Percentiles rank a stretch among this genome's conserved stretches.
Conservation (phyloP, 92 coral and sea anemone species). For the Umimayanthus chanpuru region DNA sequence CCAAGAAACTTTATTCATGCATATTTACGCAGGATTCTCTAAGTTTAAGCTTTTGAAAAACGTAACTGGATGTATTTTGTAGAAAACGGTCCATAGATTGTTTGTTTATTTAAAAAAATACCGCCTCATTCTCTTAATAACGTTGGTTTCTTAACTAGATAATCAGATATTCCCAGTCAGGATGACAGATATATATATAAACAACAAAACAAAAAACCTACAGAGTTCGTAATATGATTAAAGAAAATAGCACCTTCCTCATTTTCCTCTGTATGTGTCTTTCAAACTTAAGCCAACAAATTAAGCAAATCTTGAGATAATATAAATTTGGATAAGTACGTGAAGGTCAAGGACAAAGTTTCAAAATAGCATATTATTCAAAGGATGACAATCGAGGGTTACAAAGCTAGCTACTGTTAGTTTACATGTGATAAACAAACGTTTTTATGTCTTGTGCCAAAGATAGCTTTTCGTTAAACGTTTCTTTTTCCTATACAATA, state of each 20-base stretch:
- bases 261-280: neutral
- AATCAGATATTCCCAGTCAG: neutral
- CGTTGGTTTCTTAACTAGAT: neutral
- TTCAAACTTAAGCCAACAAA: neutral
- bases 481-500: too few species aligned
- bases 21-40: neutral
- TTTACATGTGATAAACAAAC: neutral
- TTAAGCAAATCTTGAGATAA: neutral
- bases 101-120: too few species aligned
- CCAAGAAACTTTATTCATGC: neutral
- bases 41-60: too few species aligned
- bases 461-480: neutral
- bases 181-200: neutral
- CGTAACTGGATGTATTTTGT: neutral
- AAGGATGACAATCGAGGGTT: neutral
- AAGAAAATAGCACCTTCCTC: neutral
- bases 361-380: too few species aligned
- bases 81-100: neutral
- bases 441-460: neutral
- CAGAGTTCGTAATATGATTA: neutral
- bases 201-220: neutral
- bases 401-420: neutral
- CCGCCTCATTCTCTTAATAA: neutral
- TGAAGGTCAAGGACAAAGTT: neutral
- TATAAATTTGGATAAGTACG: too few species aligned